Conservation (phyloP, 2,113 vertebrate genomes). For the Daboia siamensis region DNA sequence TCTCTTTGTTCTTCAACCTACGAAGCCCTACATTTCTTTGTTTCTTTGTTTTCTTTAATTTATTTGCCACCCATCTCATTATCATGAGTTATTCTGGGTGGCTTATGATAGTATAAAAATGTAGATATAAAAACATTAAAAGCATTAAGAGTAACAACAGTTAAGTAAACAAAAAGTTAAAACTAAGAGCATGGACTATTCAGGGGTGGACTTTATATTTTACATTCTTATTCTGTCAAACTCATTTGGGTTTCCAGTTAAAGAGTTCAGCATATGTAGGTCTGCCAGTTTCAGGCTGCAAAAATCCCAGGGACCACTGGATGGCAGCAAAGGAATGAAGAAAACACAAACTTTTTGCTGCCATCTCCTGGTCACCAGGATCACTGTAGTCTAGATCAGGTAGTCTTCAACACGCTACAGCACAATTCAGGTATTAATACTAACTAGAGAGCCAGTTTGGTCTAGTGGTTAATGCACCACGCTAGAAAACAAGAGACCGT, state of each 20-base stretch:
- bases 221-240: not conserved
- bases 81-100: not conserved
- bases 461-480: not conserved
- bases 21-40: not conserved
- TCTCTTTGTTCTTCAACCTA: not conserved
- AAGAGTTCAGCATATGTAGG: not conserved
- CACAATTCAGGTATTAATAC: not conserved
- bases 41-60: not conserved
- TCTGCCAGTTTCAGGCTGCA: not conserved
- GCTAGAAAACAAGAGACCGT: not conserved
- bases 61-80: not conserved
- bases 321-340: not conserved
- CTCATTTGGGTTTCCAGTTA: conserved; percentile 4
- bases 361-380: not conserved
- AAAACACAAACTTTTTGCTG: not conserved
- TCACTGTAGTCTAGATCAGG: not conserved
- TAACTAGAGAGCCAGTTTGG: not conserved
- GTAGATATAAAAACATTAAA: not conserved
- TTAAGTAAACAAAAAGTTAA: not conserved
- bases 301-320: not conserved
- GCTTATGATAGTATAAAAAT: not conserved
- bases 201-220: not conserved
- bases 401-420: not conserved
- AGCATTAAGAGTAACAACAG: not conserved
- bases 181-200: not conserved